phyloP scores from a whole-genome alignment of 2,888 invertebrate genomes.

The Lysandra bellargus region DNA sequence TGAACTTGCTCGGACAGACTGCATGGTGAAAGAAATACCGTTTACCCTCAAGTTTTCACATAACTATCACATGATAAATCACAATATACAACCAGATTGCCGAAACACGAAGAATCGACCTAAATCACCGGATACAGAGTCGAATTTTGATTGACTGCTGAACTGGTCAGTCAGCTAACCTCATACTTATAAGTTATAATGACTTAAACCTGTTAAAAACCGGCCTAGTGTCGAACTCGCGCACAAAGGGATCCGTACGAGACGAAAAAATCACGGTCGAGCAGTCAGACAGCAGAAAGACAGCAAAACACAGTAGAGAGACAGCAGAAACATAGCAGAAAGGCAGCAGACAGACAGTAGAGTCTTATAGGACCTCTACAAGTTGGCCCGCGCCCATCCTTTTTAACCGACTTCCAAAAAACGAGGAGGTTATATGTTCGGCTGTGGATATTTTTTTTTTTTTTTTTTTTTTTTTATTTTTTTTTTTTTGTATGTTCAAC shows the following conservation, averaged over 20 bases:
- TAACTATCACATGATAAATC: conserved; percentile 17
- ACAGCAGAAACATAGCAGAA: too few species aligned
- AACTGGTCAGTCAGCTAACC: conserved; percentile 14
- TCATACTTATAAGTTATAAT: neutral
- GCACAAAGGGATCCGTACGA: neutral
- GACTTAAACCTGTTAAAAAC: conserved; percentile 16
- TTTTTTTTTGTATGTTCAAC: too few species aligned
- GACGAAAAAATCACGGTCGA: neutral
- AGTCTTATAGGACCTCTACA: too few species aligned
- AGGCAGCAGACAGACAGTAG: too few species aligned
- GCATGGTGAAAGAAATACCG: neutral
- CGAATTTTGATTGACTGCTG: neutral
- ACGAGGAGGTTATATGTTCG: too few species aligned
- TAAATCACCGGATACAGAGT: neutral
- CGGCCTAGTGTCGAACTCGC: neutral
- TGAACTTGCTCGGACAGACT: neutral
- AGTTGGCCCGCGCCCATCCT: too few species aligned
- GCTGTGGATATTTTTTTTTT: too few species aligned
- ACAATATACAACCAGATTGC: neutral
- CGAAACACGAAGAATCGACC: neutral
- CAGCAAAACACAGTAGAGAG: too few species aligned
- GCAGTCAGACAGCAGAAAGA: neutral
- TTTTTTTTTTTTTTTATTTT: too few species aligned
- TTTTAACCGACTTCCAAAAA: too few species aligned
- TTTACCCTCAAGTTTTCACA: neutral